These are phyloP conservation scores for Baccha elongata DNA, from an alignment of 2,888 invertebrate species.

Conservation along the genomic window DNA sequence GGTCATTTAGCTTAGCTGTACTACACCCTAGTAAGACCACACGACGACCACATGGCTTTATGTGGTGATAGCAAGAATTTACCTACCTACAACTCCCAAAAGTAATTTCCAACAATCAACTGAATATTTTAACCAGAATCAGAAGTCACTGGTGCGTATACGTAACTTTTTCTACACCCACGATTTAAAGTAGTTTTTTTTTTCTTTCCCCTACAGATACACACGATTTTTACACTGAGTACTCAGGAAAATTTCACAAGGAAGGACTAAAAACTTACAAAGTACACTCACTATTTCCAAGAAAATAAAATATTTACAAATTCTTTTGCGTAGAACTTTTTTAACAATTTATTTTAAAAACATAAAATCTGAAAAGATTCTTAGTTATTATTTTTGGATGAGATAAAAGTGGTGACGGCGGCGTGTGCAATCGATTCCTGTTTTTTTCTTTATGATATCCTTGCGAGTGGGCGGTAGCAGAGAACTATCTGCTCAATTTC, in stretches of 20 bases:
- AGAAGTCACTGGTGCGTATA: constrained; percentile 79
- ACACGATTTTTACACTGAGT: constrained; percentile 55
- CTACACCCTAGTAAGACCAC: constrained; percentile 16
- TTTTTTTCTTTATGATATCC: constrained; percentile 55
- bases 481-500: constrained; percentile 55
- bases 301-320: constrained; percentile 40
- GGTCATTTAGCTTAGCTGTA: constrained; percentile 42
- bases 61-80: constrained; percentile 44
- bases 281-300: too few species aligned
- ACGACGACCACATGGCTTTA: constrained; percentile 54
- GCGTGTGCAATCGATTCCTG: constrained; percentile 68
- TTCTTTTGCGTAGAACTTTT: constrained; percentile 5
- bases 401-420: background rate
- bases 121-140: constrained; percentile 46
- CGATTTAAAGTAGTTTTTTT: constrained; percentile 24
- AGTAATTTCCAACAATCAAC: constrained; percentile 60
- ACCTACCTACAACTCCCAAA: constrained; percentile 64
- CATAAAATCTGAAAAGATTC: constrained; percentile 18
- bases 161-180: constrained; percentile 76
- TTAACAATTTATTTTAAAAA: constrained; percentile 5
- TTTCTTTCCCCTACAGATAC: constrained; percentile 57
- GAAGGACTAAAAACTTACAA: constrained; percentile 29
- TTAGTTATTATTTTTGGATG: constrained; percentile 2
- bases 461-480: constrained; percentile 59
- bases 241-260: constrained; percentile 30